Percentiles rank a stretch among this genome's conserved stretches.
phyloP scores from a whole-genome alignment of 2,113 vertebrate species.

The Bos indicus region DNA sequence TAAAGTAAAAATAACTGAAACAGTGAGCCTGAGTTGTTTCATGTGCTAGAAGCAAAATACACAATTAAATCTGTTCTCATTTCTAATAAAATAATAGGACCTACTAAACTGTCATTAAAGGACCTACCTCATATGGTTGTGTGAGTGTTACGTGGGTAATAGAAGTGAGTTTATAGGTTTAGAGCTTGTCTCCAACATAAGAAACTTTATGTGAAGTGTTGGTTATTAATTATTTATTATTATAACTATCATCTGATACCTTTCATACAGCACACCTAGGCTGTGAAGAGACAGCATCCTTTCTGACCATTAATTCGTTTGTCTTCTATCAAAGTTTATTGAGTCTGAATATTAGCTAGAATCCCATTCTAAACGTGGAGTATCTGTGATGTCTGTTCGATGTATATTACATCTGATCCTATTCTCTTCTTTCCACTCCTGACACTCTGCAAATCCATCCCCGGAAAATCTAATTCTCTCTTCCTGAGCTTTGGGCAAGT shows the following conservation, averaged over 20 bases:
- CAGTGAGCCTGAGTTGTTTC: background rate
- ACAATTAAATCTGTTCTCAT: background rate
- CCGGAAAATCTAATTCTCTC: background rate
- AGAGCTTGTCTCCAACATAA: background rate
- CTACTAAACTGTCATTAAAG: background rate
- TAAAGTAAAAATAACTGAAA: background rate
- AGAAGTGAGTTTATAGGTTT: background rate
- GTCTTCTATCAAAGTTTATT: background rate
- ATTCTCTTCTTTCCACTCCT: background rate
- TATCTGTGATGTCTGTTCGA: background rate
- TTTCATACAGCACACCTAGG: background rate
- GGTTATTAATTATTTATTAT: background rate
- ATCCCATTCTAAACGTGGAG: background rate
- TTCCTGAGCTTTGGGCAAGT: background rate
- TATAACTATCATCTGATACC: background rate
- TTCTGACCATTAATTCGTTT: background rate
- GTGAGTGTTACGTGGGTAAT: background rate
- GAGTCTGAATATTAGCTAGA: background rate
- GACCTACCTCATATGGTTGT: background rate
- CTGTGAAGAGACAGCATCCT: background rate
- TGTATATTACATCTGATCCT: background rate
- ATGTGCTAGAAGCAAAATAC: background rate
- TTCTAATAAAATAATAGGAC: slow-evolving; percentile 13
- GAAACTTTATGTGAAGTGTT: background rate
- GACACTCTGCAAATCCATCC: background rate